Percentiles rank a stretch among this genome's conserved stretches.
Evolutionary conservation across 1,140 invertebrate genomes (phyloP).

Genomic region (Drosophila watanabei): DNA sequence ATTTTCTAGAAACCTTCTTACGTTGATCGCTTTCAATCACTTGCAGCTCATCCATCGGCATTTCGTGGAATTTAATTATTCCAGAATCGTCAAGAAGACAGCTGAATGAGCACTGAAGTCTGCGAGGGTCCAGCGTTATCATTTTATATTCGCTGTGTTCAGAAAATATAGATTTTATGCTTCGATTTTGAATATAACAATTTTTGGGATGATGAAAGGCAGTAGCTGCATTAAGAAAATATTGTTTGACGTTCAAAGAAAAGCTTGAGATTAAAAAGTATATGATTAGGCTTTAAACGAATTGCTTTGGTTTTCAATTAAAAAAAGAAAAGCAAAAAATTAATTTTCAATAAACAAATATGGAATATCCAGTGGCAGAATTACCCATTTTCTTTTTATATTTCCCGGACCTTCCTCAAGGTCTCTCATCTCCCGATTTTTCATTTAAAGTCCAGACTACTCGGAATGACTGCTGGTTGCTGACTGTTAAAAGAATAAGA

Average conservation of each 20-base stretch:
- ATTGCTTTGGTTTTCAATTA: background rate
- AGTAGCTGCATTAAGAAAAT: background rate
- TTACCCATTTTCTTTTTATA: too few relatives aligned
- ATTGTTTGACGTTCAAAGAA: background rate
- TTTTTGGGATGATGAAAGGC: background rate
- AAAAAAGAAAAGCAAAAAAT: too few relatives aligned
- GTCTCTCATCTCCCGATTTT: too few relatives aligned
- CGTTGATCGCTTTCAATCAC: background rate
- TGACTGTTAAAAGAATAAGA: too few relatives aligned
- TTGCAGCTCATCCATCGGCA: background rate
- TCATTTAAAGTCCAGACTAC: too few relatives aligned
- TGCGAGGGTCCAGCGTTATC: background rate
- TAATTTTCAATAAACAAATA: too few relatives aligned
- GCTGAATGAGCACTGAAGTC: background rate
- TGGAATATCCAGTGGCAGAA: too few relatives aligned
- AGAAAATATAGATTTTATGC: background rate
- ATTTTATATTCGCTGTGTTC: background rate
- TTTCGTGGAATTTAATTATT: background rate
- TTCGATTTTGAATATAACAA: background rate
- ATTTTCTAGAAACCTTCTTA: background rate
- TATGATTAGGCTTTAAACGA: background rate
- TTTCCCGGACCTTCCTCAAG: too few relatives aligned
- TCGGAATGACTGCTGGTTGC: too few relatives aligned
- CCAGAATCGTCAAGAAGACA: background rate
- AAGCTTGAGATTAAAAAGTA: background rate